These are phyloP conservation scores for Erebia palarica DNA, from an alignment of 2,888 invertebrate species.

Conservation along the genomic window DNA sequence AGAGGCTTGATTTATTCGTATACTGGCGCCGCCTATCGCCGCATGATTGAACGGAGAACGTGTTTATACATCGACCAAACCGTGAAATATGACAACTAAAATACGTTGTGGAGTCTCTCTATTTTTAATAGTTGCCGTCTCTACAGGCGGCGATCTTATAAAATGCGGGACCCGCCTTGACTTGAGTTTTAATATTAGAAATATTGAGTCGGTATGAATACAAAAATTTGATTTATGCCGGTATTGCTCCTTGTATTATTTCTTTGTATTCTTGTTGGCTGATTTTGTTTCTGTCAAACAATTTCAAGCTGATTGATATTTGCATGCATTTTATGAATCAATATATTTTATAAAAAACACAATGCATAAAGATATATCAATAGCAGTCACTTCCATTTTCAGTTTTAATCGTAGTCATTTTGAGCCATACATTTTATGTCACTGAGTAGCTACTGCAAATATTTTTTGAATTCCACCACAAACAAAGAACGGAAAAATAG, in stretches of 20 bases:
- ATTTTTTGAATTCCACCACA: slow-evolving; percentile 34
- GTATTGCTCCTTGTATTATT: slow-evolving; percentile 66
- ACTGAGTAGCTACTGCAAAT: not conserved
- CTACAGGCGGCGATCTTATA: slow-evolving; percentile 50
- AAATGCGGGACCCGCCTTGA: slow-evolving; percentile 53
- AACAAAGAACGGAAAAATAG: slow-evolving; percentile 30
- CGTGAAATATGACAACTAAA: slow-evolving; percentile 76
- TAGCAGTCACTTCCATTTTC: too few relatives aligned
- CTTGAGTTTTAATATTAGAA: slow-evolving; percentile 64
- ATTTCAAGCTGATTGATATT: slow-evolving; percentile 40
- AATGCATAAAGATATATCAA: too few relatives aligned
- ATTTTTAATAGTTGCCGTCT: slow-evolving; percentile 51
- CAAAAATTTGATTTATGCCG: slow-evolving; percentile 70
- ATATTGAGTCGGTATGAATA: slow-evolving; percentile 55
- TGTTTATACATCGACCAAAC: slow-evolving; percentile 77
- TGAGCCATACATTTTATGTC: not conserved
- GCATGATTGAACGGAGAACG: slow-evolving; percentile 79
- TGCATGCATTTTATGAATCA: not conserved
- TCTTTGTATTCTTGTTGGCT: slow-evolving; percentile 55
- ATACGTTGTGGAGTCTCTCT: slow-evolving; percentile 57
- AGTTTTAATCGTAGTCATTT: not conserved
- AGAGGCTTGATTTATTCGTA: slow-evolving; percentile 79
- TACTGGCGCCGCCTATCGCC: slow-evolving; percentile 76
- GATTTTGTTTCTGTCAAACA: slow-evolving; percentile 69
- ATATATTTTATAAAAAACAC: not conserved